Evolutionary conservation across 2,888 invertebrate genomes (phyloP), one percentile per base, ranked within the genome.

Genomic region (Hartigia nigra): DNA sequence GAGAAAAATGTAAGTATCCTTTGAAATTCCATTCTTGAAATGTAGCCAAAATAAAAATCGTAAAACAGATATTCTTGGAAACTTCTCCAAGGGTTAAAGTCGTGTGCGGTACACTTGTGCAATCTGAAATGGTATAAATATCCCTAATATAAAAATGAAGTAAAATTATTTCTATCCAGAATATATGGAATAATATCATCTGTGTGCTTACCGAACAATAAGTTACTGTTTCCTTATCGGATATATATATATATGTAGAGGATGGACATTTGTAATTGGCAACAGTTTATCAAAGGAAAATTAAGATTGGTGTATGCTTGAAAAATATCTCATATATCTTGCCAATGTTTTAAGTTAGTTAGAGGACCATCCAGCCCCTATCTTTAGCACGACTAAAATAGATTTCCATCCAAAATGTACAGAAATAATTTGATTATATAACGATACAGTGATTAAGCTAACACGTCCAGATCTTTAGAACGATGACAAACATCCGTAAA

Each of bases 301-400:
- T 31, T 72, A 72, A 72, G 31, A 72, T 72, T 72, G 4, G 34
- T 72, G 12, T 3, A 31, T 12, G 9, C 9, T 32, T 72, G 72
- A 72, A 72, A 72, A 72, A 72, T 31, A 12, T 72, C 12, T 72
- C 72, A 23, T 23, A 31, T 5, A 23, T 34, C 34, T 72, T 72
- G 72, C 72, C 72, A 72, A 72, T 31, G 72, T 72, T 72, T 72
- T 31, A 72, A 72, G 32, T 32, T 72, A 72, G 34, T 12, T 31
- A 72, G 72, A 34, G 72, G 34, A 72, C 72, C 72, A 72, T 12
- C 72, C 72, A 34, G 72, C 14, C 12, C 34, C 31, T 72, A 72
- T 72, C 31, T 72, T 72, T 72, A 72, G 72, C 9, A 31, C 1
- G 0, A 31, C 31, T 32, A 34, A 72, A 72, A 72, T 72, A 72